Evolutionary conservation across 2,113 vertebrate genomes (phyloP).

Genomic region (Indicator maculatus): DNA sequence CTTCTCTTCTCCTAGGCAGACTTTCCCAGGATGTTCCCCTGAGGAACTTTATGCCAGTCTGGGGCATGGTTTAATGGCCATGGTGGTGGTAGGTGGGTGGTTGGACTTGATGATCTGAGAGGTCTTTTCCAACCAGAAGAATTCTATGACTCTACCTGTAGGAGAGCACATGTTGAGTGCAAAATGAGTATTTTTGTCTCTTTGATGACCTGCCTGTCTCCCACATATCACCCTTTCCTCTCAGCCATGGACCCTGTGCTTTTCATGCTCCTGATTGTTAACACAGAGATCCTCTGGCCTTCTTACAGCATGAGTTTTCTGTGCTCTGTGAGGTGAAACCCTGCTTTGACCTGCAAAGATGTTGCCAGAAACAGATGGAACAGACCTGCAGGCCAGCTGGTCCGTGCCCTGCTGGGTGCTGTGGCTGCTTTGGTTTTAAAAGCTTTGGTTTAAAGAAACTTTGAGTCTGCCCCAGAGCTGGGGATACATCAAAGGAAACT

Average conservation of each 20-base stretch:
- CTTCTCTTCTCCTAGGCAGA: not conserved
- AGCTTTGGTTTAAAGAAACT: slow-evolving; percentile 12
- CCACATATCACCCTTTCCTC: not conserved
- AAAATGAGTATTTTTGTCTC: not conserved
- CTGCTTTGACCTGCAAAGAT: not conserved
- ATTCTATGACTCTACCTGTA: no score
- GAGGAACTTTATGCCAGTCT: not conserved
- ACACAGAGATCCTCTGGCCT: not conserved
- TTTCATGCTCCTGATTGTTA: not conserved
- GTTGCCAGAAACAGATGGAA: slow-evolving; percentile 42
- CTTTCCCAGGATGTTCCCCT: not conserved
- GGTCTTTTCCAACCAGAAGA: no score
- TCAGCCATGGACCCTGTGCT: not conserved
- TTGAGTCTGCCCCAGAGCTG: not conserved
- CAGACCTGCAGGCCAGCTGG: slow-evolving; percentile 24
- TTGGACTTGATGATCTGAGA: no score
- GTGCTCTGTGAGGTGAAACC: not conserved
- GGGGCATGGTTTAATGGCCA: no score
- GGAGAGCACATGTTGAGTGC: not conserved
- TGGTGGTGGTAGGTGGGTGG: no score
- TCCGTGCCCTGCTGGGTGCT: not conserved
- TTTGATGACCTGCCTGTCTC: not conserved
- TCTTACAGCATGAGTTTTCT: not conserved
- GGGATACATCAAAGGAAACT: not conserved
- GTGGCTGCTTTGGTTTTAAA: slow-evolving; percentile 5